Evolutionary conservation across 2,113 vertebrate species (phyloP).

Genomic region (Vulpes lagopus): DNA sequence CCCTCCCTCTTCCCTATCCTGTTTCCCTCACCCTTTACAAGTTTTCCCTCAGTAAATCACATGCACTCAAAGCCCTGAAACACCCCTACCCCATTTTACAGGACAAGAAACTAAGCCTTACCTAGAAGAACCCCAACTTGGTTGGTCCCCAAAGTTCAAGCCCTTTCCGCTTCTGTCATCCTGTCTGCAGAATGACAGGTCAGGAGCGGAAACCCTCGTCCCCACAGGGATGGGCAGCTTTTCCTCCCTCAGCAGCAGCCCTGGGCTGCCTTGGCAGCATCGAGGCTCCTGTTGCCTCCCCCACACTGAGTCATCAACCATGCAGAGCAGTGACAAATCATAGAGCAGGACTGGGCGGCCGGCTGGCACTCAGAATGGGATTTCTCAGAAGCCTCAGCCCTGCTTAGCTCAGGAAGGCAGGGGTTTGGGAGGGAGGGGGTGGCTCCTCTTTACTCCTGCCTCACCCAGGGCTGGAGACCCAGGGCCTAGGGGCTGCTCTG

Average conservation of each 20-base stretch:
- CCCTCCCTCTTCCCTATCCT: not conserved
- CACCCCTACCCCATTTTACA: not conserved
- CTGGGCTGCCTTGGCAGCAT: not conserved
- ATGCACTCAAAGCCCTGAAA: not conserved
- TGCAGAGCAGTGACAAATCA: not conserved
- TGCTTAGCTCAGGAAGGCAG: not conserved
- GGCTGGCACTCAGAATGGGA: not conserved
- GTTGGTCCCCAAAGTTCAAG: not conserved
- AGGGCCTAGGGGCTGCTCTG: not conserved
- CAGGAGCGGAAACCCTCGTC: not conserved
- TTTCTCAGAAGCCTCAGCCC: constrained; percentile 63
- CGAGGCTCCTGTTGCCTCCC: not conserved
- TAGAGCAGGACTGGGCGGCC: not conserved
- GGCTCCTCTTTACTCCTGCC: not conserved
- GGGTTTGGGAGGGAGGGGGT: not conserved
- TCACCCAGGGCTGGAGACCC: not conserved
- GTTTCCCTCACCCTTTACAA: not conserved
- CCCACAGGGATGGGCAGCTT: not conserved
- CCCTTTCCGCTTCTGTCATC: not conserved
- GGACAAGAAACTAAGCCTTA: not conserved
- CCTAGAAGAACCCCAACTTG: not conserved
- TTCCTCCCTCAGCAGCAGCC: not conserved
- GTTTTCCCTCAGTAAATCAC: not conserved
- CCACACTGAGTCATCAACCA: constrained; percentile 46
- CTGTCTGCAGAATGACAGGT: not conserved